Evolutionary conservation across 1,140 invertebrate genomes (phyloP), one percentile per base, ranked within the genome.

Genomic region (Hyles vespertilio): DNA sequence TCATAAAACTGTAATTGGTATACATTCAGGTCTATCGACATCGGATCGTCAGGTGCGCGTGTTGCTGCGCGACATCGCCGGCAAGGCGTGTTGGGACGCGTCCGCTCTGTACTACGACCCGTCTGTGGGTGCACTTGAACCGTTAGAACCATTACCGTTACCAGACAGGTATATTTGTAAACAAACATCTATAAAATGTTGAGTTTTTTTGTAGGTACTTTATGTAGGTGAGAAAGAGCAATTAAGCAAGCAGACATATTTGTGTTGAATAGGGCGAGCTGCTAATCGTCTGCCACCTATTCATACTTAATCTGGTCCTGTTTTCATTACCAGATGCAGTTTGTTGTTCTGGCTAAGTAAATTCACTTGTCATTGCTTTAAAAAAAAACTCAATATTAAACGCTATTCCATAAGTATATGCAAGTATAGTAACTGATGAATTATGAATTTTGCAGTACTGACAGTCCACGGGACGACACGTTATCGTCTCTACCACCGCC

Each of bases 31-130:
- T 12, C 63, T 93, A 34, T 85, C 91, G 43, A 93, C 92, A 0
- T 92, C 92, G 8, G 92, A 93, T 62, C 91, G 91, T 71, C 93
- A 90, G 93, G 96, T 98, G 32, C 91, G 98, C 34, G 93, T 98
- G 22, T 91, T 99, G 8, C 87, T 99, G 51, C 91, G 98, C 36
- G 97, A 98, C 89, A 90, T 99, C n/a, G 94, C 95, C 51, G 98
- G 98, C n/a, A 99, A 98, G 89, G 95, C 96, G 52, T 97, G 96
- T 66, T 99, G 98, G 98, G 97, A 99, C 84, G 96, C 96, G 52
- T 96, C 96, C 0, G 95, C 97, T 49, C 89, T 99, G 1, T 97
- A 97, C 79, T 93, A 93, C 75, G 93, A 94, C 66, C 94, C 94
- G 0, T 79, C 90, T 6, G 63, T 72, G 7, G 64, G 65, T 0